Conservation (phyloP, 2,888 invertebrate species). For the Drosophila demipolita region DNA sequence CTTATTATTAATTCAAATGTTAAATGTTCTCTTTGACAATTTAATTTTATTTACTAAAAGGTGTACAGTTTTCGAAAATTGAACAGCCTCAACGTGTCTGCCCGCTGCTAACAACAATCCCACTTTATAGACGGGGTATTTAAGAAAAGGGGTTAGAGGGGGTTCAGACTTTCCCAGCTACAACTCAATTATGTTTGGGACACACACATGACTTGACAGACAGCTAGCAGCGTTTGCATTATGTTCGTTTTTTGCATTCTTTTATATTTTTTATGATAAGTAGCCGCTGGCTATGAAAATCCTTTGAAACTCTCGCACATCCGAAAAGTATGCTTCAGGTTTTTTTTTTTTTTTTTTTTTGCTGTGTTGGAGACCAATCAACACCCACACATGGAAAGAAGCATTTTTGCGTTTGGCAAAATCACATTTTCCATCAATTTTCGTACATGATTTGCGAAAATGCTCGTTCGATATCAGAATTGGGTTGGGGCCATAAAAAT, state of each 20-base stretch:
- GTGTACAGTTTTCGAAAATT: not conserved
- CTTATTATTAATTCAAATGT: not conserved
- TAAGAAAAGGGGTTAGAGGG: constrained; percentile 39
- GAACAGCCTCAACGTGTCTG: not conserved
- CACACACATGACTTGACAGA: constrained; percentile 76
- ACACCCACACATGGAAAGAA: constrained; percentile 51
- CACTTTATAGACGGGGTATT: constrained; percentile 24
- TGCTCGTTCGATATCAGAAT: constrained; percentile 47
- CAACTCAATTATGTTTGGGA: constrained; percentile 77
- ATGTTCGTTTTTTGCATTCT: constrained; percentile 45
- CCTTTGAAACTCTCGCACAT: constrained; percentile 66
- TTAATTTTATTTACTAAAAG: not conserved
- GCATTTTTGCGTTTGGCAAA: constrained; percentile 50
- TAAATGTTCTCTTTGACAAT: not conserved
- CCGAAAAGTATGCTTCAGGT: constrained; percentile 23
- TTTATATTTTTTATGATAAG: constrained; percentile 71
- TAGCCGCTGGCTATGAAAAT: constrained; percentile 81
- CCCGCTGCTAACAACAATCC: not conserved
- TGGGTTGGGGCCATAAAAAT: constrained; percentile 49
- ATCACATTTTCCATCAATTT: constrained; percentile 81
- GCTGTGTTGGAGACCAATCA: constrained; percentile 71
- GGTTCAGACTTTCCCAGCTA: constrained; percentile 52
- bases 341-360: constrained; percentile 15
- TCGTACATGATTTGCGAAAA: constrained; percentile 79
- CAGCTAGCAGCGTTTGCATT: constrained; percentile 64